These are phyloP conservation scores for Heliconius hortense DNA, from an alignment of 2,888 invertebrate genomes.

Conservation along the genomic window DNA sequence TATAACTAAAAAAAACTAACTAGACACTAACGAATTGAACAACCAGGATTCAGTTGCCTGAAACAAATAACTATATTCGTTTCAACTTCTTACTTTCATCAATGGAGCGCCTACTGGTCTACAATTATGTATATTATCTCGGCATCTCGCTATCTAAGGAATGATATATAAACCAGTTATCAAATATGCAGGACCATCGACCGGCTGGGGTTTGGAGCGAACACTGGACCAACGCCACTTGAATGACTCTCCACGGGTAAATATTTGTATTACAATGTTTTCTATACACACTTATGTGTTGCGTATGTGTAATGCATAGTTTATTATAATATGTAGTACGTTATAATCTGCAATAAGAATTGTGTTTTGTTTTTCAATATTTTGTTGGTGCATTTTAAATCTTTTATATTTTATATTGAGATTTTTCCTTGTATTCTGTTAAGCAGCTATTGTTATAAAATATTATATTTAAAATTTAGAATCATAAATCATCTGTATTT, in stretches of 20 bases:
- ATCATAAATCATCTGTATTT: too few relatives aligned
- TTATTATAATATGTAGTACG: background rate
- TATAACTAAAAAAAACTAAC: background rate
- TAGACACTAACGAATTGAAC: background rate
- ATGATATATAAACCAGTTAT: conserved; percentile 39
- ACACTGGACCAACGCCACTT: conserved; percentile 30
- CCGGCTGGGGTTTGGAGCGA: conserved; percentile 34
- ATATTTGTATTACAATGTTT: conserved; percentile 19
- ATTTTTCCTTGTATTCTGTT: background rate
- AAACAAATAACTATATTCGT: conserved; percentile 6
- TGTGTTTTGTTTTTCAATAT: background rate
- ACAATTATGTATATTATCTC: conserved; percentile 38
- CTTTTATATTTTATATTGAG: background rate
- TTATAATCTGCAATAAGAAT: background rate
- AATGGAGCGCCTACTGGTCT: conserved; percentile 34
- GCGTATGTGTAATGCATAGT: background rate
- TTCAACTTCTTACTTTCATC: conserved; percentile 25
- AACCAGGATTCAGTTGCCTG: background rate
- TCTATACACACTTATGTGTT: conserved; percentile 1
- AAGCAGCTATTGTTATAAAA: background rate
- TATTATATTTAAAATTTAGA: too few relatives aligned
- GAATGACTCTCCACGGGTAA: conserved; percentile 24
- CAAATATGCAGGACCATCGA: conserved; percentile 41
- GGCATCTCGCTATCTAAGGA: conserved; percentile 33
- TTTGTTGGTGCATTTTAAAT: background rate